phyloP scores from a whole-genome alignment of 2,888 invertebrate genomes.

The Eulithis prunata region DNA sequence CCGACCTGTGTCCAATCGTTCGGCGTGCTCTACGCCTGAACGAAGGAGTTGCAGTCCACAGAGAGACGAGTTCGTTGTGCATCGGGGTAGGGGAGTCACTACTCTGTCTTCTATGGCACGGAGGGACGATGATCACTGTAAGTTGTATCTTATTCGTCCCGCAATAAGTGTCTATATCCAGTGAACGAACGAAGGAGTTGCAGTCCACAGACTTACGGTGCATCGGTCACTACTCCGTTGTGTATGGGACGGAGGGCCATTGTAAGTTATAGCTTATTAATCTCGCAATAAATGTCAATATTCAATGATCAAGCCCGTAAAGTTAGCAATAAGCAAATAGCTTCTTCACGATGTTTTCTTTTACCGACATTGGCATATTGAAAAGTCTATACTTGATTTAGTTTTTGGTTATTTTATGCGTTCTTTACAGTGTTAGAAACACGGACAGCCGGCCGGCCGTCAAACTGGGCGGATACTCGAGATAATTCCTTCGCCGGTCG shows the following conservation, averaged over 20 bases:
- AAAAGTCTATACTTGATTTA: too few relatives aligned
- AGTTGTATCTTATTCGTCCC: conserved; percentile 8
- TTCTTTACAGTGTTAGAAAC: conserved; percentile 33
- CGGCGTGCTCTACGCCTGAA: conserved; percentile 76
- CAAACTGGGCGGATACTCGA: conserved; percentile 89
- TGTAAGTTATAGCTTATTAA: conserved; percentile 40
- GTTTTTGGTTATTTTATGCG: not conserved
- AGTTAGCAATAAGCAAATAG: too few relatives aligned
- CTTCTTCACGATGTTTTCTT: too few relatives aligned
- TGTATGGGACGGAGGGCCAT: conserved; percentile 74
- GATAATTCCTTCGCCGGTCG: conserved; percentile 88
- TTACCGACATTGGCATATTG: too few relatives aligned
- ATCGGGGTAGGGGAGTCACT: conserved; percentile 90
- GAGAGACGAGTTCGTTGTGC: conserved; percentile 91
- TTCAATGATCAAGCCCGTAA: too few relatives aligned
- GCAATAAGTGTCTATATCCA: not conserved
- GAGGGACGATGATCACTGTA: conserved; percentile 63
- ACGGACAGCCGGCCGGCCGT: conserved; percentile 91
- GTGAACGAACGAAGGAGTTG: conserved; percentile 75
- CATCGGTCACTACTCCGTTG: conserved; percentile 91
- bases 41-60: conserved; percentile 71
- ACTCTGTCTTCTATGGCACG: conserved; percentile 86
- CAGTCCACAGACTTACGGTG: conserved; percentile 87
- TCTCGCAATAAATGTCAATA: not conserved
- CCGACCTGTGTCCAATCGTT: conserved; percentile 52